phyloP scores from a whole-genome alignment of 2,797 vertebrate genomes.

The Thamnophis elegans region DNA sequence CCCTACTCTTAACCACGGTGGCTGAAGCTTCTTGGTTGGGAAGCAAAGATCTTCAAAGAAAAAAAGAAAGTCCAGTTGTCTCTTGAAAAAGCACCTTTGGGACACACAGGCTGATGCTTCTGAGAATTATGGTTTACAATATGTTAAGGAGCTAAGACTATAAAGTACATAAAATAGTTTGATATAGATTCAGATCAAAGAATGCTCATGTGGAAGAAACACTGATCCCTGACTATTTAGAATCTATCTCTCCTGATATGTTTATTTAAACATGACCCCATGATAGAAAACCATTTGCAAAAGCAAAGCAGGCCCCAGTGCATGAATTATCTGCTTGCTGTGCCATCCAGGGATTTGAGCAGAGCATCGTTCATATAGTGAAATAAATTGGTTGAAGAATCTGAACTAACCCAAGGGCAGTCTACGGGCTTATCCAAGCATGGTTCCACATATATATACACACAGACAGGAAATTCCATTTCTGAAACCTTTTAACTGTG shows the following conservation, averaged over 20 bases:
- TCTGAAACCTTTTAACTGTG: slow-evolving; percentile 25
- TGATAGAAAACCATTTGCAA: background rate
- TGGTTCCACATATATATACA: slow-evolving; percentile 2
- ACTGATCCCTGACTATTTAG: background rate
- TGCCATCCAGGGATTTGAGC: slow-evolving; percentile 11
- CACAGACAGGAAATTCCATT: slow-evolving; percentile 37
- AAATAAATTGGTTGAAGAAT: slow-evolving; percentile 34
- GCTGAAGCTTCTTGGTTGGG: too few relatives aligned
- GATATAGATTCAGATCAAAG: background rate
- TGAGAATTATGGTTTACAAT: background rate
- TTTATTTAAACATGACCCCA: background rate
- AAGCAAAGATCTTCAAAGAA: too few relatives aligned
- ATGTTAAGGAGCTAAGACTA: background rate
- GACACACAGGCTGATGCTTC: background rate
- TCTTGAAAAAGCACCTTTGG: too few relatives aligned
- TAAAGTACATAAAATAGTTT: background rate
- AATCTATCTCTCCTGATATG: background rate
- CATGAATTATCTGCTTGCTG: slow-evolving; percentile 25
- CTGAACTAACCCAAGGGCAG: slow-evolving; percentile 24
- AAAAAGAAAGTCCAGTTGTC: too few relatives aligned
- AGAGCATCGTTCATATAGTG: slow-evolving; percentile 29
- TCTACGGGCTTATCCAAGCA: slow-evolving; percentile 30
- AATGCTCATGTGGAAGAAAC: background rate
- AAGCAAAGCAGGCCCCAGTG: background rate
- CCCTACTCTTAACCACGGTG: background rate